Percentiles rank a stretch among this genome's conserved stretches.
Conservation (phyloP, 2,113 vertebrate genomes). For the Otis tarda region DNA sequence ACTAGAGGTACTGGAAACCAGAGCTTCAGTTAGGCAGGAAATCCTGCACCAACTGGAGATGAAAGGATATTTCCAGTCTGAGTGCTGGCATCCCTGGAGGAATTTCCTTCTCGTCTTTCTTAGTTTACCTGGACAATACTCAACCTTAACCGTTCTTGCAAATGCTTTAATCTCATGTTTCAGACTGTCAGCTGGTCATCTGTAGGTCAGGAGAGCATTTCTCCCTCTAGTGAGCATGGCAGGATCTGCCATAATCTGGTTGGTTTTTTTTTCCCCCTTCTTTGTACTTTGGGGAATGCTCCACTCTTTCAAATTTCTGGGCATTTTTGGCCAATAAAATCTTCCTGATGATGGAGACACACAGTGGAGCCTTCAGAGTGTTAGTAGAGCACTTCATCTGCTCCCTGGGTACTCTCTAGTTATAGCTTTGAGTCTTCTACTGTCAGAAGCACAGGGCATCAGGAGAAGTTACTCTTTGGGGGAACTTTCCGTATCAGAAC, state of each 20-base stretch:
- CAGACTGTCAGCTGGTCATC: background rate
- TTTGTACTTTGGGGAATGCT: background rate
- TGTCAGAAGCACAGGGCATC: background rate
- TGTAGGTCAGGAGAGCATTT: background rate
- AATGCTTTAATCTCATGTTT: background rate
- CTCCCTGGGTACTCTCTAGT: background rate
- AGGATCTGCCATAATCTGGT: background rate
- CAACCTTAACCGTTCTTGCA: background rate
- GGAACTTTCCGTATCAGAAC: background rate
- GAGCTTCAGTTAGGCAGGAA: background rate
- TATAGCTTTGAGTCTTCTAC: background rate
- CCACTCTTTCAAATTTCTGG: background rate
- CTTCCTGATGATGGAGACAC: background rate
- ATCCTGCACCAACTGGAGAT: background rate
- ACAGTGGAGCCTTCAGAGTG: background rate
- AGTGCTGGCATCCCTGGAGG: background rate
- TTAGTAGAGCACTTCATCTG: background rate
- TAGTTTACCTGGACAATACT: background rate
- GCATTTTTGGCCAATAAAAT: background rate
- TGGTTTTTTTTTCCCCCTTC: background rate
- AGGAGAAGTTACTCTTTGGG: background rate
- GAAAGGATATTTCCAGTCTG: background rate
- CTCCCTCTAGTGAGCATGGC: background rate
- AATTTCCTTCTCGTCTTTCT: constrained; percentile 31
- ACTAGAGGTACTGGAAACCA: constrained; percentile 4